Evolutionary conservation across 2,113 vertebrate species (phyloP).

Genomic region (Danio rerio): GRCz12tu NC_133193.1:44801501-44802000

Average conservation of each 20-base stretch:
- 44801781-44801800: constrained; percentile 90
- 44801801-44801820: constrained; percentile 94
- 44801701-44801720: constrained; percentile 73
- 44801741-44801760: constrained; percentile 95
- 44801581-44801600: too few species aligned
- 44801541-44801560: too few species aligned
- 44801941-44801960: constrained; percentile 94
- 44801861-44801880: constrained; percentile 23
- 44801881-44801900: not conserved
- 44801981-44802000: constrained; percentile 84
- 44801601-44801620: too few species aligned
- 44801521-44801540: too few species aligned
- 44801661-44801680: too few species aligned
- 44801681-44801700: too few species aligned
- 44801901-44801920: not conserved
- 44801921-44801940: constrained; percentile 91
- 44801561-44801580: too few species aligned
- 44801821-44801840: constrained; percentile 80
- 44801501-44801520: too few species aligned
- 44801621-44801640: too few species aligned
- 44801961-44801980: constrained; percentile 96
- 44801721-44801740: constrained; percentile 92
- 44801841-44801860: not conserved
- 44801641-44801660: too few species aligned
- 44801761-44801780: constrained; percentile 91